Conservation (phyloP, 2,113 vertebrate genomes). For the Callithrix jacchus region DNA sequence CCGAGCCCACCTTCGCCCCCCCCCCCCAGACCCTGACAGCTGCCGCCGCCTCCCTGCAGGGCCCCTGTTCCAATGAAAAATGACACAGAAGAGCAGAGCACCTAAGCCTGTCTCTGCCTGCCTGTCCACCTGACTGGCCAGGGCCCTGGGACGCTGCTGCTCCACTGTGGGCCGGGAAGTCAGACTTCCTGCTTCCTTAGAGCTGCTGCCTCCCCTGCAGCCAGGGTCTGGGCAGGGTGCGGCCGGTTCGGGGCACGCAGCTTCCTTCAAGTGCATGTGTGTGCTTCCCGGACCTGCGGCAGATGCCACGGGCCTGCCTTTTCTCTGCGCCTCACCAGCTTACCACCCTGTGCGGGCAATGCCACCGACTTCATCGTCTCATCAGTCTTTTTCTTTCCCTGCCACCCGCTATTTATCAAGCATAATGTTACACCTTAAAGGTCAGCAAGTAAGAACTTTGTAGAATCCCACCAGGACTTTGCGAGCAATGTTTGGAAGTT, state of each 20-base stretch:
- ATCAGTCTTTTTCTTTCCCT: slow-evolving; percentile 78
- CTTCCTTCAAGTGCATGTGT: slow-evolving; percentile 83
- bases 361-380: slow-evolving; percentile 77
- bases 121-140: slow-evolving; percentile 69
- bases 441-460: slow-evolving; percentile 80
- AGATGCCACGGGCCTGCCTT: slow-evolving; percentile 76
- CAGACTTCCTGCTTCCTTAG: slow-evolving; percentile 59
- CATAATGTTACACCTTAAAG: slow-evolving; percentile 80
- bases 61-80: slow-evolving; percentile 57
- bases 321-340: slow-evolving; percentile 82
- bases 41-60: slow-evolving; percentile 76
- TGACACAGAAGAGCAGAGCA: background rate
- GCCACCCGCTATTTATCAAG: slow-evolving; percentile 82
- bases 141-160: slow-evolving; percentile 54
- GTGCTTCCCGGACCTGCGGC: slow-evolving; percentile 79
- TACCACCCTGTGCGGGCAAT: slow-evolving; percentile 78
- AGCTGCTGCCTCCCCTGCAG: slow-evolving; percentile 73
- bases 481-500: slow-evolving; percentile 83
- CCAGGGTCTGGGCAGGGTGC: slow-evolving; percentile 31
- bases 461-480: slow-evolving; percentile 81
- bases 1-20: slow-evolving; percentile 35
- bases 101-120: slow-evolving; percentile 16
- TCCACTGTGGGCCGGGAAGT: slow-evolving; percentile 3
- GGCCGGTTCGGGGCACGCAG: slow-evolving; percentile 71
- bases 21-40: slow-evolving; percentile 68